Evolutionary conservation across 2,888 invertebrate species (phyloP), one percentile per base, ranked within the genome.

Genomic region (Patella caerulea): DNA sequence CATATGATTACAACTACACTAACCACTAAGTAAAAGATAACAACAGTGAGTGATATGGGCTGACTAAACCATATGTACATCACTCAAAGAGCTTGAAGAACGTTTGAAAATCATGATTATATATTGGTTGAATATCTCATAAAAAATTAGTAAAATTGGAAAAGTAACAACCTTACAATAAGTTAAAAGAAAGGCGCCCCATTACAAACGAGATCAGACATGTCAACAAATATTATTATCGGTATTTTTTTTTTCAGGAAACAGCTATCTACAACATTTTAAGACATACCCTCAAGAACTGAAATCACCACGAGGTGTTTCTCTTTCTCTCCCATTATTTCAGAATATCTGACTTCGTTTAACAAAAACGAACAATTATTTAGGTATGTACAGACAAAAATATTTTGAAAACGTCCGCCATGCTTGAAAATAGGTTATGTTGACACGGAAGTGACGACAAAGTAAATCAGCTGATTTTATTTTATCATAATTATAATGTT

Each of bases 221-320:
- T 83, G 84, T 79, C 65, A 65, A 12, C 19, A 65, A 65, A 5
- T 24, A 19, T 1, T 65, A 4, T 9, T 65, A 65, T 65, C 24
- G 3, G 3, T 29, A 45, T 71, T 55, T 14, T 54, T 14, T 54
- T 11, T 15, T 55, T 11, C n/a, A 7, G 9, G 56, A 15, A 0
- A 59, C 9, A 59, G 17, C 14, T 14, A 74, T 24, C 9, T 24
- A 12, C 24, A 17, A n/a, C n/a, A 11, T 34, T 34, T n/a, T 17
- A 17, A 73, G 19, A 56, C 79, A 52, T 86, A 90, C 91, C 91
- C 85, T 90, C 89, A 78, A 90, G 81, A 59, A 90, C 89, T 15
- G 91, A 87, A 76, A 91, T 88, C 59, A 91, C 91, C 17, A 90
- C 89, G 5, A 91, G 81, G 82, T 86, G 88, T 82, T 82, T 86